These are phyloP conservation scores for Drosophila cardini DNA, from an alignment of 1,140 invertebrate genomes.

Conservation along the genomic window DNA sequence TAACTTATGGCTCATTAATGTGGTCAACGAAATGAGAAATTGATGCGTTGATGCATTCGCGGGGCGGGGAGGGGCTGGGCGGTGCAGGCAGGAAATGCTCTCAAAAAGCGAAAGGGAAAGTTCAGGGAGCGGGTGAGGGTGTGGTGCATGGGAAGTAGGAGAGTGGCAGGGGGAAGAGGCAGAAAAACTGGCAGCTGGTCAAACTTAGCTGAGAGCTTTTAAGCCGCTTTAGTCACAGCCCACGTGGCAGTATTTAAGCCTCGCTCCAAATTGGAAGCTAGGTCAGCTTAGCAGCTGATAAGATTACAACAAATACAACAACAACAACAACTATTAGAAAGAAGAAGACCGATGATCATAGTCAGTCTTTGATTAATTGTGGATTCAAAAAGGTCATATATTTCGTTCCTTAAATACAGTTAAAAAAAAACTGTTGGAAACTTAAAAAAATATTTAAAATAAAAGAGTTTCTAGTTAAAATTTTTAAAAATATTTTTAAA, in stretches of 20 bases:
- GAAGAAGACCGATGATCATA: not conserved
- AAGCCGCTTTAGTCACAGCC: slow-evolving; percentile 29
- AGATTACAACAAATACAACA: slow-evolving; percentile 35
- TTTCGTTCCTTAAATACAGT: not conserved
- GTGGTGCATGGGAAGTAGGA: not conserved
- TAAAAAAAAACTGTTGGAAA: too few species aligned
- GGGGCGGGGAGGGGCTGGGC: not conserved
- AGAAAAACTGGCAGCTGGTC: slow-evolving; percentile 10
- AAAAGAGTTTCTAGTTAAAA: too few species aligned
- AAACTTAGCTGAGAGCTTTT: slow-evolving; percentile 23
- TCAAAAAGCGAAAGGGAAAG: slow-evolving; percentile 3
- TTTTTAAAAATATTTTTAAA: too few species aligned
- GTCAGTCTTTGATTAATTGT: slow-evolving; percentile 62
- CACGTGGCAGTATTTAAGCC: slow-evolving; percentile 26
- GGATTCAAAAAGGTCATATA: slow-evolving; percentile 15
- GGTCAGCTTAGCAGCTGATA: slow-evolving; percentile 48
- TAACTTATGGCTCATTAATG: slow-evolving; percentile 71
- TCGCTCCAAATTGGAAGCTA: slow-evolving; percentile 44
- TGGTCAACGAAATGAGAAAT: slow-evolving; percentile 64
- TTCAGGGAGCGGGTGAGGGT: not conserved
- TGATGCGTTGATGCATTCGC: slow-evolving; percentile 44
- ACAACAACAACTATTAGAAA: not conserved
- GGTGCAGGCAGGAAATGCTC: slow-evolving; percentile 34
- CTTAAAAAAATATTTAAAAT: too few species aligned
- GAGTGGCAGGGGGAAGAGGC: not conserved